Base-by-base conservation (phyloP, 2,888 invertebrate species). In the Lochmaea crataegi region DNA sequence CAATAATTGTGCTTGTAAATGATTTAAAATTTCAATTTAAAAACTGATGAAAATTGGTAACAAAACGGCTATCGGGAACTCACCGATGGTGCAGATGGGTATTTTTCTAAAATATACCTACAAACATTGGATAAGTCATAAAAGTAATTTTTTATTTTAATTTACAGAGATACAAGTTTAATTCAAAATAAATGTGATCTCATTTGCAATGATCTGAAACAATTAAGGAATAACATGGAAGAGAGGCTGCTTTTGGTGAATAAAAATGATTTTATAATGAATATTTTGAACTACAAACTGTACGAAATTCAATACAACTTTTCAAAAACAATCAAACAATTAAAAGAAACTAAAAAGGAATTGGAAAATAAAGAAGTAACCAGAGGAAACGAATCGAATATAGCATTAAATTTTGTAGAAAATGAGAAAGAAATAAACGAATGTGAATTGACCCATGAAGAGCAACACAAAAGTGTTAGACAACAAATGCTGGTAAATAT, bases 221-320 rank as follows among this genome's bases (percentile, higher is more conserved):
- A 68, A 10, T 69, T 80, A 38, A 78, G 77, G 68, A 57, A 70
- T 10, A 76, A 72, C 56, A 72, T 82, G 32, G 74, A 79, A 6
- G 78, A 72, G 9, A 76, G 80, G 16, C 60, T 80, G 1, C 71
- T 72, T 9, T 74, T 81, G 16, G 70, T 83, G 5, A 83, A 84
- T 65, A 82, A 82, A 71, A 79, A 84, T 22, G 83, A 84, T 45
- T 76, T 82, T 11, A 78, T 83, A 12, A 79, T 82, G 74, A 81
- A 80, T 58, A 78, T 82, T 22, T 69, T 85, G 16, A 83, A 80
- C 41, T 83, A 82, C 70, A 84, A 83, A 80, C 80, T 82, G 60
- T 82, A 83, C 68, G 82, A 84, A 63, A 77, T 82, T 12, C 80
- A 80, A 45, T 80, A 81, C 68, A 75, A 79, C 10, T 85, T 81